Base-by-base conservation (phyloP, 1,140 invertebrate species). In the Babylonia areolata region DNA sequence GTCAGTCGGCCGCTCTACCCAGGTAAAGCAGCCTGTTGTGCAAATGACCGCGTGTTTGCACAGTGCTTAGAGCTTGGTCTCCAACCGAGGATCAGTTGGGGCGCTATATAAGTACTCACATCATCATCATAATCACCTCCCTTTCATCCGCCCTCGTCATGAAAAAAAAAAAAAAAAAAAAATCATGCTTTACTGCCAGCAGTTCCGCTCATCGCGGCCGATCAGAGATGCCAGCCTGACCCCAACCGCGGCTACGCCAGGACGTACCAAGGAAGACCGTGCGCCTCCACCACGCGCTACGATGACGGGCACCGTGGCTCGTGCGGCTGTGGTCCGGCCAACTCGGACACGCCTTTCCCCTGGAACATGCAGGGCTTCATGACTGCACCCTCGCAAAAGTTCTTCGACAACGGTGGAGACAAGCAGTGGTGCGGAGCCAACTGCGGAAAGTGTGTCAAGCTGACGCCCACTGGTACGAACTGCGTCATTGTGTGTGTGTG, bases 201-300 rank as follows among this genome's bases (percentile, higher is more conserved):
- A 80, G 58, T 80, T 42, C 78, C 78, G 31, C 78, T 80, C 23
- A 40, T 80, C 39, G 40, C 39, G 28, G 90, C 85, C 9, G 37
- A 85, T 0, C 87, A 86, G 86, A 91, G 86, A 87, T 91, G 91
- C 37, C 23, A 35, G 0, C 86, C 88, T 17, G 37, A 69, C 15
- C 87, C 88, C 0, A 58, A 78, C 31, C 35, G 71, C n/a, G 69
- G 54, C 33, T 79, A 85, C 11, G 51, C 80, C 23, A 85, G 81
- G 46, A 89, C 73, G 84, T 90, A 84, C 37, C 89, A 92, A 51
- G 89, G 90, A 90, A 91, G 54, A 5, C 73, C 46, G 20, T 91
- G 90, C 77, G 91, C 90, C 15, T 88, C 89, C 31, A 92, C 91
- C 0, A 92, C 90, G 0, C 84, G 86, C 23, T 92, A 91, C 75